These are phyloP conservation scores for Eublepharis macularius DNA, from an alignment of 2,113 vertebrate genomes.

Conservation along the genomic window DNA sequence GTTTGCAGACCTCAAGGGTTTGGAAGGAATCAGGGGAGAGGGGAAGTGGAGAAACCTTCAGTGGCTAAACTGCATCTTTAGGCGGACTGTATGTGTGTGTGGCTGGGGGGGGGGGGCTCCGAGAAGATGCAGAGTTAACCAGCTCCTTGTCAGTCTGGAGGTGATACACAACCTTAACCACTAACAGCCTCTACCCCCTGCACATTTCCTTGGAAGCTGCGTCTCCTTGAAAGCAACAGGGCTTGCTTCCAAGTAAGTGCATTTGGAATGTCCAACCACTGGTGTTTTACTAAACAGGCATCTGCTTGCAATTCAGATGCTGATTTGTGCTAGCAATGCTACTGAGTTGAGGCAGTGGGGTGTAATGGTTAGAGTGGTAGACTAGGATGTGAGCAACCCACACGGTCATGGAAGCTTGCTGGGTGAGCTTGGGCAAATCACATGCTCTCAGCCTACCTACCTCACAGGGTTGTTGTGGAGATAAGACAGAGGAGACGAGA, in stretches of 20 bases:
- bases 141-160: not conserved
- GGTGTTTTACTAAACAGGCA: not conserved
- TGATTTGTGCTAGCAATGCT: not conserved
- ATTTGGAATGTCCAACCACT: not conserved
- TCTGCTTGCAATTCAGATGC: too few species aligned
- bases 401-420: too few species aligned
- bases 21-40: rapidly evolving
- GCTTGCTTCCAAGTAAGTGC: not conserved
- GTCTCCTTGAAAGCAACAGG: not conserved
- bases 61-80: rapidly evolving
- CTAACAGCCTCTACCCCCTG: too few species aligned
- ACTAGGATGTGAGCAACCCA: too few species aligned
- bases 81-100: not conserved
- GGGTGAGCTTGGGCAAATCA: too few species aligned
- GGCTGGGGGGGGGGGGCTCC: not conserved
- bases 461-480: too few species aligned
- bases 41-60: not conserved
- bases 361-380: too few species aligned
- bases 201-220: not conserved
- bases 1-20: not conserved
- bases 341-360: too few species aligned
- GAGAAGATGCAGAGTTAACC: rapidly evolving
- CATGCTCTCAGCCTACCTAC: too few species aligned
- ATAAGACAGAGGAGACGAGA: too few species aligned
- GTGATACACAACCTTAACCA: not conserved